Percentiles rank a stretch among this genome's conserved stretches.
Evolutionary conservation across 2,113 vertebrate species (phyloP).

Genomic region (Irena cyanogastra): DNA sequence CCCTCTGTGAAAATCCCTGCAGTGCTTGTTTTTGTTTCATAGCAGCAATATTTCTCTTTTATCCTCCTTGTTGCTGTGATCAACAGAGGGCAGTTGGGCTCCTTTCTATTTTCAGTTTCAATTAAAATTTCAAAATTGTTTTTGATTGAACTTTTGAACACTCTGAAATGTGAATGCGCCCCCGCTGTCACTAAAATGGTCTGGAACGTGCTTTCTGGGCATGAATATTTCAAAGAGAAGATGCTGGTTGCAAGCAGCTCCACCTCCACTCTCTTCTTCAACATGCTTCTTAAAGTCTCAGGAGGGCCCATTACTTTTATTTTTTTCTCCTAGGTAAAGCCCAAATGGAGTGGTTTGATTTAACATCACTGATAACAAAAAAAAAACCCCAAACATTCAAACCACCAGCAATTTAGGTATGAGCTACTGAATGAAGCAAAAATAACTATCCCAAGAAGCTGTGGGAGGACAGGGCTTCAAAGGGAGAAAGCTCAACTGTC

Average conservation of each 20-base stretch:
- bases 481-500: neutral
- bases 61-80: conserved; percentile 26
- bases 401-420: neutral
- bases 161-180: neutral
- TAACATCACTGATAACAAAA: neutral
- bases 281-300: neutral
- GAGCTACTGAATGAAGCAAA: neutral
- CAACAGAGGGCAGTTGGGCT: conserved; percentile 33
- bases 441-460: neutral
- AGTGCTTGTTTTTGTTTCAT: neutral
- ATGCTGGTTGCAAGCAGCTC: neutral
- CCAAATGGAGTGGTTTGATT: neutral
- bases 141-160: conserved; percentile 29
- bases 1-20: neutral
- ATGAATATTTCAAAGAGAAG: conserved; percentile 18
- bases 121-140: conserved; percentile 47
- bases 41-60: neutral
- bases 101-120: conserved; percentile 52
- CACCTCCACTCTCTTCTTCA: neutral
- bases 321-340: neutral
- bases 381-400: neutral
- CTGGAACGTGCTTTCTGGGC: neutral
- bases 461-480: neutral
- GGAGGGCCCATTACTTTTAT: neutral
- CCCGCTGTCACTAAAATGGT: neutral